Percentiles rank a stretch among this genome's conserved stretches.
These are phyloP conservation scores for Sipha maydis DNA, from an alignment of 2,888 invertebrate species.

Conservation along the genomic window DNA sequence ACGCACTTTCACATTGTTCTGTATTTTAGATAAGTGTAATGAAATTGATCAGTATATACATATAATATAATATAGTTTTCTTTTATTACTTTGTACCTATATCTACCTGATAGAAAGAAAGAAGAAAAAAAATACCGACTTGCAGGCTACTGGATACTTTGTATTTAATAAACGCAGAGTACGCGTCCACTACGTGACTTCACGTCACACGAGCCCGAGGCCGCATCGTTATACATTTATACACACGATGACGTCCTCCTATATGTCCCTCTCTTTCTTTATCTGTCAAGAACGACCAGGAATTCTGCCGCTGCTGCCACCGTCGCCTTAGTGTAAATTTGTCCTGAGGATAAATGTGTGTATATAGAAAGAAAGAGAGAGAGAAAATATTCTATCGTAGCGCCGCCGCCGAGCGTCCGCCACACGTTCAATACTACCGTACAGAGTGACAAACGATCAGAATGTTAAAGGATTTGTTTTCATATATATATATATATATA, in stretches of 20 bases:
- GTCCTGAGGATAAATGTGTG: conserved; percentile 26
- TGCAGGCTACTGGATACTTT: conserved; percentile 53
- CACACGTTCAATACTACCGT: conserved; percentile 26
- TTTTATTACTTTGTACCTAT: background rate
- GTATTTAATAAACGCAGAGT: conserved; percentile 58
- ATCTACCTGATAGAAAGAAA: background rate
- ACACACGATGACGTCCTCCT: conserved; percentile 27
- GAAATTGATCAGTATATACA: background rate
- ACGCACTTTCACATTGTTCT: background rate
- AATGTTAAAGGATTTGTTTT: conserved; percentile 38
- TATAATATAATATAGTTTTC: conserved; percentile 9
- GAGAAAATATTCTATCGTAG: conserved; percentile 48
- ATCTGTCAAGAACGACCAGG: conserved; percentile 52
- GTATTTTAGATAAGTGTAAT: conserved; percentile 16
- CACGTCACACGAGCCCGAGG: conserved; percentile 52
- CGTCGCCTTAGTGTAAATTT: conserved; percentile 39
- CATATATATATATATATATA: background rate
- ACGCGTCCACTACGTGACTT: conserved; percentile 58
- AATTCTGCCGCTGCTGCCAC: conserved; percentile 27
- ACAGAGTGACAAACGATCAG: conserved; percentile 41
- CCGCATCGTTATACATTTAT: conserved; percentile 42
- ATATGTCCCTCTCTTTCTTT: conserved; percentile 24
- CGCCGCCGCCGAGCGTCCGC: conserved; percentile 30
- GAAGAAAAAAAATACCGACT: conserved; percentile 12
- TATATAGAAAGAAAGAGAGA: background rate